A percentile compares a stretch with the other conserved stretches of the same genome.
Conservation (phyloP, 2,797 vertebrate genomes). For the Atherinosoma microstoma region DNA sequence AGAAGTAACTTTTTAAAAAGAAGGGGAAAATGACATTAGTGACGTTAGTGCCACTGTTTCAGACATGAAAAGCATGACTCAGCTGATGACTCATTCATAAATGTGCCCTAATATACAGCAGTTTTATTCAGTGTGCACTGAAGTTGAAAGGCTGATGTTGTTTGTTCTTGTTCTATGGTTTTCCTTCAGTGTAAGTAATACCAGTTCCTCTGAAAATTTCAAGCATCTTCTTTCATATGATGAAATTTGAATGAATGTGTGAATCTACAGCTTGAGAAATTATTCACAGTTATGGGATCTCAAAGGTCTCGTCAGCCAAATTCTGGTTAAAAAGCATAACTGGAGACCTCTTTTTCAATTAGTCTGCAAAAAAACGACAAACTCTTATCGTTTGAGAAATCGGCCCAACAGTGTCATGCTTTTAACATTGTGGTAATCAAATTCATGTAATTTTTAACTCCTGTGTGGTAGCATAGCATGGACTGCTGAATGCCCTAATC, state of each 20-base stretch:
- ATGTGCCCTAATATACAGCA: constrained; percentile 47
- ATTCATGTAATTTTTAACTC: constrained; percentile 12
- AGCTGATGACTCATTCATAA: constrained; percentile 67
- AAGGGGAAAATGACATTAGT: not conserved
- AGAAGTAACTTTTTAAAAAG: constrained; percentile 3
- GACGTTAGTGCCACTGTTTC: constrained; percentile 40
- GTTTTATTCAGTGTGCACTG: constrained; percentile 54
- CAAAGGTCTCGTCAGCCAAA: constrained; percentile 37
- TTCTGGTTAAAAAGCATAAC: constrained; percentile 30
- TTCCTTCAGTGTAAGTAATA: constrained; percentile 1
- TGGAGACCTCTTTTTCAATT: constrained; percentile 43
- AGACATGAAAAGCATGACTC: constrained; percentile 62
- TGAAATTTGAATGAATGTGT: constrained; percentile 6
- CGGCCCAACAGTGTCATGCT: constrained; percentile 4
- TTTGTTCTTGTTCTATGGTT: constrained; percentile 31
- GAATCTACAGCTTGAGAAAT: constrained; percentile 29
- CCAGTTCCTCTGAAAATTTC: constrained; percentile 14
- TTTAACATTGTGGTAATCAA: constrained; percentile 4
- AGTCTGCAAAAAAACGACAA: constrained; percentile 26
- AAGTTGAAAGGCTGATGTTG: constrained; percentile 49
- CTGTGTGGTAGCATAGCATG: not conserved
- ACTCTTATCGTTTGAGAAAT: constrained; percentile 13
- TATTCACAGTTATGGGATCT: constrained; percentile 38
- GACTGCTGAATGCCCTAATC: constrained; percentile 8
- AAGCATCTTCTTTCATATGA: constrained; percentile 4